These are phyloP conservation scores for Cybosia mesomella DNA, from an alignment of 2,888 invertebrate genomes.

Conservation along the genomic window DNA sequence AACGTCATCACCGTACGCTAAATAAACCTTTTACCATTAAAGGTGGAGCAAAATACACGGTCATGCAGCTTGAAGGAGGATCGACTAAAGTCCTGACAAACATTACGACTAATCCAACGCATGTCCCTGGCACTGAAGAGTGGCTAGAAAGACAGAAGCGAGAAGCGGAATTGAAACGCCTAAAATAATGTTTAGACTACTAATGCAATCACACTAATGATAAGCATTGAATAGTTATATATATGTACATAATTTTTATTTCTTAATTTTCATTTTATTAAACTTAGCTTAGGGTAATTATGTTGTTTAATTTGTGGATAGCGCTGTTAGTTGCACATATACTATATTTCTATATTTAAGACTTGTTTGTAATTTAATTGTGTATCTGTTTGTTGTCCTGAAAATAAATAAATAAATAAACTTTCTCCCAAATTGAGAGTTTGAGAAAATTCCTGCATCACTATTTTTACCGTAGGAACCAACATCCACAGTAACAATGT, in stretches of 20 bases:
- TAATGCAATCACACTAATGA: no score
- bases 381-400: no score
- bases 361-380: no score
- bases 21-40: not conserved
- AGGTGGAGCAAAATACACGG: not conserved
- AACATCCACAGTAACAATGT: constrained; percentile 52
- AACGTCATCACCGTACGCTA: not conserved
- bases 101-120: not conserved
- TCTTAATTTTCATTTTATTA: no score
- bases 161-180: not conserved
- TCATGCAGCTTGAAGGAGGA: not conserved
- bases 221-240: no score
- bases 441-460: constrained; percentile 21
- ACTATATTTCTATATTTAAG: no score
- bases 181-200: not conserved
- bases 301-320: no score
- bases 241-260: no score
- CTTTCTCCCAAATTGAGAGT: constrained; percentile 21
- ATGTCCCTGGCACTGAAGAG: not conserved
- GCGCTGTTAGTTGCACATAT: no score
- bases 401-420: no score
- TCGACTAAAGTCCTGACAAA: not conserved
- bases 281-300: no score
- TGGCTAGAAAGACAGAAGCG: not conserved
- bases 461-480: constrained; percentile 35